These are phyloP conservation scores for Drosophila sucinea DNA, from an alignment of 1,140 invertebrate genomes.

Conservation along the genomic window DNA sequence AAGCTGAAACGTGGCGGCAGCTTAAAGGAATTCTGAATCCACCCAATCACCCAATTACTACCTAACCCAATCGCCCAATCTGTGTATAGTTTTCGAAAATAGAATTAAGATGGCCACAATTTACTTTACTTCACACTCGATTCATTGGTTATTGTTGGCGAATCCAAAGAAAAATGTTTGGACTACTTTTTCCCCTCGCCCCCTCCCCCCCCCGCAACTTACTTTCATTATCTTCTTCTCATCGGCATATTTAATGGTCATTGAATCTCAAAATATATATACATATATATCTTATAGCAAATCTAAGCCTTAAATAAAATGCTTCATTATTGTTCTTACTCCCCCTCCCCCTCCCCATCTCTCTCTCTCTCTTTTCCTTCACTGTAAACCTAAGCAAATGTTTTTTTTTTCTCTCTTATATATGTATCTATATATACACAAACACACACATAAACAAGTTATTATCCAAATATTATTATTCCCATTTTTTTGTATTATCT, in stretches of 20 bases:
- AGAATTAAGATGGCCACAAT: neutral
- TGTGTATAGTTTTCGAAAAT: constrained; percentile 7
- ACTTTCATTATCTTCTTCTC: constrained; percentile 5
- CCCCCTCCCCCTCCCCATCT: too few species aligned
- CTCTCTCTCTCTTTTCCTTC: too few species aligned
- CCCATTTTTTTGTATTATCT: constrained; percentile 37
- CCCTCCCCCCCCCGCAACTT: neutral
- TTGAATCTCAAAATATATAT: constrained; percentile 14
- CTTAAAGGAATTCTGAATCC: constrained; percentile 71
- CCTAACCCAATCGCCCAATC: too few species aligned
- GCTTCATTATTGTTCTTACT: constrained; percentile 23
- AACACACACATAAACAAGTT: constrained; percentile 24
- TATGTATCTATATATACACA: constrained; percentile 23
- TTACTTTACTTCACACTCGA: too few species aligned
- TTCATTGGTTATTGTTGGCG: neutral
- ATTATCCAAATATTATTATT: constrained; percentile 59
- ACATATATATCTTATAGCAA: constrained; percentile 10
- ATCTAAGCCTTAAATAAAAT: constrained; percentile 26
- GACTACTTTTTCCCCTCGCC: neutral
- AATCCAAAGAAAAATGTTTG: neutral
- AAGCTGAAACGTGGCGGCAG: constrained; percentile 78
- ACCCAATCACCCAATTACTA: neutral
- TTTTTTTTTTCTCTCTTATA: constrained; percentile 37
- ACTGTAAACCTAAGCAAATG: constrained; percentile 42
- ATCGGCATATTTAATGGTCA: constrained; percentile 20